Evolutionary conservation across 1,140 invertebrate species (phyloP).

Genomic region (Ctenoplectra terminalis): DNA sequence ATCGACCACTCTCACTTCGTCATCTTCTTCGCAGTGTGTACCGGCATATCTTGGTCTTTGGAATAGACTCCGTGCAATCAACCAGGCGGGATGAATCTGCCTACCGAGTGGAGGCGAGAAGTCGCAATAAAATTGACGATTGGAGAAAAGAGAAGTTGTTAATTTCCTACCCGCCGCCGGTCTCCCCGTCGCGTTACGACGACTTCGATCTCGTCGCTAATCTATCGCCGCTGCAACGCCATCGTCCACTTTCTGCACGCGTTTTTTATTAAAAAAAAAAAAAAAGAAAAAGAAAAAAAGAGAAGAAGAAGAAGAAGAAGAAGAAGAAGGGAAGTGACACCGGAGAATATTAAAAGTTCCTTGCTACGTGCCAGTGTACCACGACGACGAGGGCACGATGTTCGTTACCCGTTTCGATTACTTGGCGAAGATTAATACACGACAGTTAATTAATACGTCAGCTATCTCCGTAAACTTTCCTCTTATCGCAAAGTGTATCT

Average conservation of each 20-base stretch:
- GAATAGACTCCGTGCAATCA: conserved; percentile 50
- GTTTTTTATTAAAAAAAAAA: neutral
- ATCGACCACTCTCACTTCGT: conserved; percentile 61
- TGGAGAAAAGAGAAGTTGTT: conserved; percentile 67
- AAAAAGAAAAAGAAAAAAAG: accelerated
- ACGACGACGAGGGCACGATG: neutral
- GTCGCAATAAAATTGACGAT: conserved; percentile 70
- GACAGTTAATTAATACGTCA: conserved; percentile 25
- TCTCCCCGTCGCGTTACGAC: neutral
- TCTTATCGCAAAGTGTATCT: neutral
- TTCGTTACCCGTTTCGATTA: conserved; percentile 14
- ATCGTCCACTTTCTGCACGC: neutral
- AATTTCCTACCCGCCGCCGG: conserved; percentile 62
- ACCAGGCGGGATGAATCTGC: conserved; percentile 39
- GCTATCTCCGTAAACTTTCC: conserved; percentile 18
- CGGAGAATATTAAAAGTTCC: conserved; percentile 36
- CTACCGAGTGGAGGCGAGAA: conserved; percentile 25
- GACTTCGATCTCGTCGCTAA: conserved; percentile 7
- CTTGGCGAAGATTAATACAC: conserved; percentile 29
- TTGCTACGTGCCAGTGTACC: neutral
- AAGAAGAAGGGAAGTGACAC: neutral
- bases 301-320: neutral
- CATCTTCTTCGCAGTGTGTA: conserved; percentile 27
- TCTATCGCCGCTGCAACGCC: neutral
- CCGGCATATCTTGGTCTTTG: conserved; percentile 43